phyloP scores from a whole-genome alignment of 2,888 invertebrate species.

The Caenorhabditis sp. region DNA sequence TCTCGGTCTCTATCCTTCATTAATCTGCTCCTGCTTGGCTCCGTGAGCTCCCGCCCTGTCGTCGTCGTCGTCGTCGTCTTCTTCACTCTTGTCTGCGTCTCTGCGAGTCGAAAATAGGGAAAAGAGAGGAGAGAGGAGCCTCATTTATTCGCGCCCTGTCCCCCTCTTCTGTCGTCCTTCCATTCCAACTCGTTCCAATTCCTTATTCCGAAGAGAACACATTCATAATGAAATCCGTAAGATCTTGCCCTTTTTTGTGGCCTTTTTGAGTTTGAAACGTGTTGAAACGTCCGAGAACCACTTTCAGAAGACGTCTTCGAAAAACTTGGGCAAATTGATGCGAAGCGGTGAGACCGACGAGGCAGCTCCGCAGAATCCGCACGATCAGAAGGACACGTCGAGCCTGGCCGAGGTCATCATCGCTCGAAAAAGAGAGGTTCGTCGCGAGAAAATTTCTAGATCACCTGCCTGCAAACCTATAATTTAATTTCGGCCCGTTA shows the following conservation, averaged over 20 bases:
- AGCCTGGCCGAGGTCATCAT: background rate
- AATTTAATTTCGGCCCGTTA: too few species aligned
- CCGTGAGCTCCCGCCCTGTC: background rate
- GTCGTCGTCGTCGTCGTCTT: background rate
- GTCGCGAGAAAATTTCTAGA: too few species aligned
- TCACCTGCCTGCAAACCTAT: too few species aligned
- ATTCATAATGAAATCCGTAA: too few species aligned
- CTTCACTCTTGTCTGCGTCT: background rate
- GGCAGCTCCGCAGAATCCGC: constrained; percentile 16
- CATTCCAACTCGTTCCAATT: too few species aligned
- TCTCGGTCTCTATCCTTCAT: background rate
- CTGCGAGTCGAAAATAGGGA: too few species aligned
- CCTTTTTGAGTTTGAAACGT: background rate
- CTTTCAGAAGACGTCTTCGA: constrained; percentile 50
- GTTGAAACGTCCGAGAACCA: background rate
- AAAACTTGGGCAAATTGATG: constrained; percentile 45
- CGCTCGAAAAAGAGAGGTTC: constrained; percentile 3
- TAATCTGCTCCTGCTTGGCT: background rate
- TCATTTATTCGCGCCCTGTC: too few species aligned
- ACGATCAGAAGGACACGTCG: constrained; percentile 10
- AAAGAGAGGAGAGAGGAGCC: too few species aligned
- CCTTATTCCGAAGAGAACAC: too few species aligned
- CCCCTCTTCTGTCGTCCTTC: too few species aligned
- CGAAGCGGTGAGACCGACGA: constrained; percentile 16
- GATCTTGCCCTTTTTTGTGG: too few species aligned